A percentile compares a stretch with the other conserved stretches of the same genome.
Evolutionary conservation across 1,140 invertebrate genomes (phyloP).

Genomic region (Euglossa dilemma): DNA sequence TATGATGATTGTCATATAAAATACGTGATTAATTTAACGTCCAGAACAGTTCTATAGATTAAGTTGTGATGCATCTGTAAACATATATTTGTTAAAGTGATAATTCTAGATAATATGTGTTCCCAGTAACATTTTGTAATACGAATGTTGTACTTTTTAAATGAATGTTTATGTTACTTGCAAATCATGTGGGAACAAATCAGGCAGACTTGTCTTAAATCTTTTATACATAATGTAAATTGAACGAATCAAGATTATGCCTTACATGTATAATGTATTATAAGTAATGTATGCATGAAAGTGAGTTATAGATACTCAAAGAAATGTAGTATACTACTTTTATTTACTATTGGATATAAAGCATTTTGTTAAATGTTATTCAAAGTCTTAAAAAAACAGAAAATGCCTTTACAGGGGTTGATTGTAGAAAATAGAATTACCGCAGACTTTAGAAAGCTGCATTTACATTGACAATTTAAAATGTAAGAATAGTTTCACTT

Average conservation of each 20-base stretch:
- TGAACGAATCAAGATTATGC: slow-evolving; percentile 62
- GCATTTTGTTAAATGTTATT: slow-evolving; percentile 38
- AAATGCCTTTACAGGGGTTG: slow-evolving; percentile 33
- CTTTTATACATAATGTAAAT: slow-evolving; percentile 68
- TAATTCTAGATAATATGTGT: slow-evolving; percentile 31
- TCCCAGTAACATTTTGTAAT: slow-evolving; percentile 41
- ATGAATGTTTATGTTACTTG: slow-evolving; percentile 38
- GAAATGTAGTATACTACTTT: slow-evolving; percentile 40
- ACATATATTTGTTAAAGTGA: slow-evolving; percentile 41
- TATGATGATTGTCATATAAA: slow-evolving; percentile 11
- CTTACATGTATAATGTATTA: slow-evolving; percentile 62
- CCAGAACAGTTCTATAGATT: slow-evolving; percentile 31
- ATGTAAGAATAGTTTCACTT: slow-evolving; percentile 39
- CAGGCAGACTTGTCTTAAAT: slow-evolving; percentile 50
- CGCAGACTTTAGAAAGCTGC: slow-evolving; percentile 15
- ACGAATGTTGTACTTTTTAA: slow-evolving; percentile 35
- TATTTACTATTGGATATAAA: slow-evolving; percentile 31
- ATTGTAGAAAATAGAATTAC: slow-evolving; percentile 24
- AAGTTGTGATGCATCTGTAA: slow-evolving; percentile 36
- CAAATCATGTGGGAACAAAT: slow-evolving; percentile 60
- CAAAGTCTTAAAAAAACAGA: slow-evolving; percentile 6
- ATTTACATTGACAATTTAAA: slow-evolving; percentile 14
- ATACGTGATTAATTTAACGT: slow-evolving; percentile 8
- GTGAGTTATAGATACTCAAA: slow-evolving; percentile 19
- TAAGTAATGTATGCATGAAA: slow-evolving; percentile 52